Conservation (phyloP, 1,140 invertebrate species). For the Argopecten irradians region DNA sequence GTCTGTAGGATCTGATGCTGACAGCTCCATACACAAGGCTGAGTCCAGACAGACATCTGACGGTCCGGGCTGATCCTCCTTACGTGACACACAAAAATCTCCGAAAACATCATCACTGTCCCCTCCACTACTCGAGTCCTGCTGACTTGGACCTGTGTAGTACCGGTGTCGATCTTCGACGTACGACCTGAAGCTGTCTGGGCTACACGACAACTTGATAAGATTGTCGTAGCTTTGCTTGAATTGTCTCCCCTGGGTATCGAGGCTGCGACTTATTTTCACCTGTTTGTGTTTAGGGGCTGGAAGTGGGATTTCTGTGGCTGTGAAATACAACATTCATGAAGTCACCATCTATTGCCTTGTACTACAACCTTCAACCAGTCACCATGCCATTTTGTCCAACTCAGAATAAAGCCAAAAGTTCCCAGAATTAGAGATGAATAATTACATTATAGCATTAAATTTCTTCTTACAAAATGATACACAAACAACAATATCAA, state of each 20-base stretch:
- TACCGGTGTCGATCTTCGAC: not conserved
- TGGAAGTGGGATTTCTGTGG: constrained; percentile 35
- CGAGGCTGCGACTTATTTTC: constrained; percentile 41
- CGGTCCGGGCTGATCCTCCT: not conserved
- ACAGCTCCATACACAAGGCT: not conserved
- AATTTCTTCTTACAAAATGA: no score
- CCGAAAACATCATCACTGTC: constrained; percentile 63
- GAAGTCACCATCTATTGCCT: not conserved
- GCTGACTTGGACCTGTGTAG: constrained; percentile 3
- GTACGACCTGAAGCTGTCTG: constrained; percentile 18
- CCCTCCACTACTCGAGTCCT: constrained; percentile 51
- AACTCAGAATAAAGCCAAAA: no score
- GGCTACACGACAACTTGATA: not conserved
- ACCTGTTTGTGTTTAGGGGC: constrained; percentile 8
- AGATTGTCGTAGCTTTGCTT: not conserved
- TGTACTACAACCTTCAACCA: no score
- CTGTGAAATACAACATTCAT: constrained; percentile 27
- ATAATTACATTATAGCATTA: no score
- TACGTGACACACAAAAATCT: not conserved
- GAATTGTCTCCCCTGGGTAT: constrained; percentile 26
- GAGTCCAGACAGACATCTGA: not conserved
- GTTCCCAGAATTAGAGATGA: no score
- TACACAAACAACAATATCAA: no score
- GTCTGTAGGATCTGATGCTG: not conserved
- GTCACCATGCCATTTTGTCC: no score